Percentiles rank a stretch among this genome's conserved stretches.
These are phyloP conservation scores for Eubucco bourcierii DNA, from an alignment of 2,113 vertebrate species.

Conservation along the genomic window DNA sequence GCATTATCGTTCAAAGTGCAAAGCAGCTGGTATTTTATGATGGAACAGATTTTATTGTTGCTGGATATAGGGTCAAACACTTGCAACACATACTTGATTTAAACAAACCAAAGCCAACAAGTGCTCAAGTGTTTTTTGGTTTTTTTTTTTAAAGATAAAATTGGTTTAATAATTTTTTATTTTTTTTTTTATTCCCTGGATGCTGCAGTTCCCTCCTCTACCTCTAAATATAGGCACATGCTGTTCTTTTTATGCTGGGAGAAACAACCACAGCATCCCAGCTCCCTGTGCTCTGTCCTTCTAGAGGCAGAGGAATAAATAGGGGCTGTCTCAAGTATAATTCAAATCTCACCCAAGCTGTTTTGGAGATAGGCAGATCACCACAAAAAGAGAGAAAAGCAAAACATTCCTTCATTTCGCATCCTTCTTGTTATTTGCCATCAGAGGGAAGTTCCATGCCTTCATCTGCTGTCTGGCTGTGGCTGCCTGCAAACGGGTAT, in stretches of 20 bases:
- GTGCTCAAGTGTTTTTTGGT: not conserved
- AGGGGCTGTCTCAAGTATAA: not conserved
- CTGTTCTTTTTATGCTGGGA: slow-evolving; percentile 22
- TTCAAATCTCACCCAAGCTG: not conserved
- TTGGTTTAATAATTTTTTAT: not conserved
- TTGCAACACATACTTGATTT: slow-evolving; percentile 33
- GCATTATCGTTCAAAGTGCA: slow-evolving; percentile 3
- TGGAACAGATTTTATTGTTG: slow-evolving; percentile 54
- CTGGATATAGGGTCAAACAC: slow-evolving; percentile 42
- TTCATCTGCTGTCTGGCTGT: not conserved
- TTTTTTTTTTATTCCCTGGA: not conserved
- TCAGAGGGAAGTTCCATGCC: not conserved
- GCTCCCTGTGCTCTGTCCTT: not conserved
- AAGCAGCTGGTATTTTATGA: slow-evolving; percentile 47
- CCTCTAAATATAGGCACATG: slow-evolving; percentile 50
- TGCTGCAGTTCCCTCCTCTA: slow-evolving; percentile 20
- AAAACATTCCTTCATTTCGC: not conserved
- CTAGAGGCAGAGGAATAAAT: not conserved
- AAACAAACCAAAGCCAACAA: slow-evolving; percentile 19
- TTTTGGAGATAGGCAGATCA: not conserved
- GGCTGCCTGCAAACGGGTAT: not conserved
- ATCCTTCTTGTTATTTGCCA: not conserved
- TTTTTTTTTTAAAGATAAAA: slow-evolving; percentile 46
- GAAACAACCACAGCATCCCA: not conserved
- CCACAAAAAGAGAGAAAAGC: not conserved